These are phyloP conservation scores for Cyclophora punctaria DNA, from an alignment of 2,888 invertebrate species.

Conservation along the genomic window DNA sequence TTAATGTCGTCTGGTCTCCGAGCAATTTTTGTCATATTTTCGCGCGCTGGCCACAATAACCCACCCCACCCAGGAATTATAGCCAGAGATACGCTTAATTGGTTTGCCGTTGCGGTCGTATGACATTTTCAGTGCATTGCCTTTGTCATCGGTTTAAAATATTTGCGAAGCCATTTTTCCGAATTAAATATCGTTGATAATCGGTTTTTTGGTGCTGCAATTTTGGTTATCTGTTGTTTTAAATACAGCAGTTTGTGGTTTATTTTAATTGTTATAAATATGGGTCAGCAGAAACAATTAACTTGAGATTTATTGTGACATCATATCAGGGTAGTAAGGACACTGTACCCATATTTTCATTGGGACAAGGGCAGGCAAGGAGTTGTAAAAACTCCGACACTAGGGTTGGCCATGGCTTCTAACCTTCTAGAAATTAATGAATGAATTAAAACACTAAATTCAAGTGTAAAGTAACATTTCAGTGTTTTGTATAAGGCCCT, in stretches of 20 bases:
- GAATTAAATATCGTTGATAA: constrained; percentile 44
- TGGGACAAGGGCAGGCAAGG: too few relatives aligned
- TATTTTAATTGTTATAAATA: too few relatives aligned
- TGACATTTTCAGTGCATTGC: constrained; percentile 69
- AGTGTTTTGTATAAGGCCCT: too few relatives aligned
- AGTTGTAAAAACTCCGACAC: too few relatives aligned
- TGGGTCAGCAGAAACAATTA: too few relatives aligned
- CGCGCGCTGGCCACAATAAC: constrained; percentile 31
- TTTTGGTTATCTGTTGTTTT: neutral
- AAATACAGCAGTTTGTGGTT: neutral
- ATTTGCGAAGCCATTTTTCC: constrained; percentile 43
- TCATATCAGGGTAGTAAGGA: too few relatives aligned
- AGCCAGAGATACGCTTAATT: constrained; percentile 67
- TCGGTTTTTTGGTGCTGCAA: constrained; percentile 4
- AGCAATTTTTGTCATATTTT: constrained; percentile 66
- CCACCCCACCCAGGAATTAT: constrained; percentile 51
- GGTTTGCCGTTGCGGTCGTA: constrained; percentile 67
- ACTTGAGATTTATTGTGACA: too few relatives aligned
- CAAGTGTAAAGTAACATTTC: too few relatives aligned
- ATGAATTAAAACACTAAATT: too few relatives aligned
- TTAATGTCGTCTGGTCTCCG: constrained; percentile 64
- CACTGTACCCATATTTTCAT: too few relatives aligned
- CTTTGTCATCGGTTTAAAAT: constrained; percentile 69
- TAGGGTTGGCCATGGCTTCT: too few relatives aligned
- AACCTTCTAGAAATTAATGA: too few relatives aligned